Evolutionary conservation across 2,797 vertebrate genomes (phyloP).

Genomic region (Onychomys arenicola): DNA sequence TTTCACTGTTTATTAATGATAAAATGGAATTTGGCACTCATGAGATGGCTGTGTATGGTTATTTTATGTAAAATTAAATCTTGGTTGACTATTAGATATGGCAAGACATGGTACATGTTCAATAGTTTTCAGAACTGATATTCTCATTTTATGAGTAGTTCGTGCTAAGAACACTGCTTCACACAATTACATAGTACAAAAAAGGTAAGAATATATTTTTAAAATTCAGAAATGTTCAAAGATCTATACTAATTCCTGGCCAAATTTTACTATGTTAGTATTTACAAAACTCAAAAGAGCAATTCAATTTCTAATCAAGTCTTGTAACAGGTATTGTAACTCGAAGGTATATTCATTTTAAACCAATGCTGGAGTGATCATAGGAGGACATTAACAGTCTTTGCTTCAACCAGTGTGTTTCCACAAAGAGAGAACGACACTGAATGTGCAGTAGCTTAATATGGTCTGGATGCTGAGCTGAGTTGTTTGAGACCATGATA

Average conservation of each 20-base stretch:
- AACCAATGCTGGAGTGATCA: neutral
- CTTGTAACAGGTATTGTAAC: neutral
- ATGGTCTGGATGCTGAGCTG: neutral
- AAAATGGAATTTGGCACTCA: neutral
- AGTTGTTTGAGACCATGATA: neutral
- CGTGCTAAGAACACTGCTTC: neutral
- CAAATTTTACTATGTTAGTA: neutral
- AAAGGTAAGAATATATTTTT: neutral
- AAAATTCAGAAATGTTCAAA: neutral
- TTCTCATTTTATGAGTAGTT: neutral
- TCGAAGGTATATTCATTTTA: neutral
- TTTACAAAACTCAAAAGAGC: neutral
- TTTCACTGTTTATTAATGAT: neutral
- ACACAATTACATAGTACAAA: neutral
- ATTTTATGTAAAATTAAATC: neutral
- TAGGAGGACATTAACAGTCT: neutral
- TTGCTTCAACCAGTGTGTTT: neutral
- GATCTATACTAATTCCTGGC: neutral
- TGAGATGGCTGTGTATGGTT: neutral
- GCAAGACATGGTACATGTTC: too few species aligned
- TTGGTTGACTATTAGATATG: neutral
- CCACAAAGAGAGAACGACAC: neutral
- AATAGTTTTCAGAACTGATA: neutral
- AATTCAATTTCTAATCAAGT: neutral
- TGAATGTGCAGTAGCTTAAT: neutral